phyloP scores from a whole-genome alignment of 2,888 invertebrate species.

The Octonoba sinensis region DNA sequence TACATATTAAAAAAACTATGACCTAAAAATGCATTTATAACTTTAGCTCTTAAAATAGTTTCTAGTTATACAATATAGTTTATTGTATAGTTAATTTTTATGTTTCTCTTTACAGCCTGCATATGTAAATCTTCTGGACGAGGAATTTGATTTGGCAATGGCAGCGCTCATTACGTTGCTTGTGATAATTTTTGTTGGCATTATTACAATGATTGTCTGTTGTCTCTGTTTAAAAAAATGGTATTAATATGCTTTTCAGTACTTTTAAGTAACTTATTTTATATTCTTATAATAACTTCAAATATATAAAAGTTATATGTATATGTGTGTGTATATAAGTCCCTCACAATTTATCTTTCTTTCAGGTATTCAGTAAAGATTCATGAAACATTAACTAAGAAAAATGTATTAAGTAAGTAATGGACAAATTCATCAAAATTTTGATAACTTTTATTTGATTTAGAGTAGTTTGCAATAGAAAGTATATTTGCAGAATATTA shows the following conservation, averaged over 20 bases:
- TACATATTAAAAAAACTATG: too few species aligned
- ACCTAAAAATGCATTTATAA: too few species aligned
- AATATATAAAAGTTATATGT: not conserved
- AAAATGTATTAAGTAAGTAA: not conserved
- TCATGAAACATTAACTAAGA: slow-evolving; percentile 60
- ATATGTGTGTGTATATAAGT: not conserved
- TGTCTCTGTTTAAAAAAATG: slow-evolving; percentile 64
- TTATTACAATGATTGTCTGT: slow-evolving; percentile 63
- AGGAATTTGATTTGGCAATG: slow-evolving; percentile 58
- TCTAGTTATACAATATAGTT: too few species aligned
- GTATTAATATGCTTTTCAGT: slow-evolving; percentile 14
- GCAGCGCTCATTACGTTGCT: slow-evolving; percentile 54
- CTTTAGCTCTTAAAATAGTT: too few species aligned
- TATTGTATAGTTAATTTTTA: too few species aligned
- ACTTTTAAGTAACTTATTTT: not conserved
- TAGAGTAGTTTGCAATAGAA: too few species aligned
- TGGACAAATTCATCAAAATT: not conserved
- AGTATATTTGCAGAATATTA: too few species aligned
- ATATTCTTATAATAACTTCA: not conserved
- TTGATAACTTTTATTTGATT: not conserved
- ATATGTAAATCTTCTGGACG: slow-evolving; percentile 57
- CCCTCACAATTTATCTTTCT: not conserved
- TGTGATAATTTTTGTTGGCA: slow-evolving; percentile 59
- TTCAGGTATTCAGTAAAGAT: slow-evolving; percentile 63
- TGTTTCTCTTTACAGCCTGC: slow-evolving; percentile 41